Evolutionary conservation across 2,888 invertebrate species (phyloP).

Genomic region (Sarcophaga rosellei): DNA sequence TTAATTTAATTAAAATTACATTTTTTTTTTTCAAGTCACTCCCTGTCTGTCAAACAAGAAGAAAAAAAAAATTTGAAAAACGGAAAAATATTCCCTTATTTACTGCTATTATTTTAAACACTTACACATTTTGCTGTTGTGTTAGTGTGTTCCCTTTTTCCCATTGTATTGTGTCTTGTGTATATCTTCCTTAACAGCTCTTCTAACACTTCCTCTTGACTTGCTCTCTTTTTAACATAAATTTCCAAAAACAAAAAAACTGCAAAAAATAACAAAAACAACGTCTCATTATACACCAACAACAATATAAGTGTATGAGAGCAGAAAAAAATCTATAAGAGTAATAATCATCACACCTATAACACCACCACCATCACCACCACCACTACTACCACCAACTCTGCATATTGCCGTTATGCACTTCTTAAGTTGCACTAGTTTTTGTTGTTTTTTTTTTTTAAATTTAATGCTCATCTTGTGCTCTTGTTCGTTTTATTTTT

Average conservation of each 20-base stretch:
- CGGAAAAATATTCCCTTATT: conserved; percentile 10
- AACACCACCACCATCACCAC: conserved; percentile 58
- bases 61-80: not conserved
- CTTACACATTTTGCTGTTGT: conserved; percentile 4
- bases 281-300: conserved; percentile 34
- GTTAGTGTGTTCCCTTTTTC: conserved; percentile 50
- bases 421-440: conserved; percentile 63
- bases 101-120: conserved; percentile 45
- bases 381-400: not conserved
- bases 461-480: conserved; percentile 3
- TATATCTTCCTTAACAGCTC: conserved; percentile 44
- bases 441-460: conserved; percentile 15
- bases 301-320: not conserved
- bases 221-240: conserved; percentile 29
- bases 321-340: not conserved
- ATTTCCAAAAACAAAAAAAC: conserved; percentile 23
- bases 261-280: not conserved
- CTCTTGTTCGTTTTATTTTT: conserved; percentile 31
- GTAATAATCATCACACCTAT: not conserved
- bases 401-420: conserved; percentile 57
- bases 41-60: conserved; percentile 67
- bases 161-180: conserved; percentile 42
- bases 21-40: conserved; percentile 67
- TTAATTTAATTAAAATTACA: conserved; percentile 57
- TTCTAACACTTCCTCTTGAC: conserved; percentile 36